Evolutionary conservation across 2,113 vertebrate species (phyloP).

Genomic region (Salvator merianae): DNA sequence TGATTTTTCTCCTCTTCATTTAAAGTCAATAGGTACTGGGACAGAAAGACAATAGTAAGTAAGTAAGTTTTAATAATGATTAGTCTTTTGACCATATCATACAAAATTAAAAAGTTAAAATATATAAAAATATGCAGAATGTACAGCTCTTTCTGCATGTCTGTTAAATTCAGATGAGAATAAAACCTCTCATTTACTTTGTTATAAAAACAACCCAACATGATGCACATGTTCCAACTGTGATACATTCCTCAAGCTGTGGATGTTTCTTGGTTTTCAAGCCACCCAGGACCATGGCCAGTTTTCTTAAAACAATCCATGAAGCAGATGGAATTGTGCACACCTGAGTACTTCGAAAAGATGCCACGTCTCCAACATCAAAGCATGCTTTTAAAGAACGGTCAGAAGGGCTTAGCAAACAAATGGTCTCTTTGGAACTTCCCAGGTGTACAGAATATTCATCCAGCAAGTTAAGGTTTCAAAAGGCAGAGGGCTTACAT

Average conservation of each 20-base stretch:
- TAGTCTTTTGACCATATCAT: too few relatives aligned
- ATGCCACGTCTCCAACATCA: constrained; percentile 36
- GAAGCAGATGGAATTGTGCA: neutral
- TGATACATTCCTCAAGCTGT: neutral
- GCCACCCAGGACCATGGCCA: neutral
- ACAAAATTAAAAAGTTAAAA: too few relatives aligned
- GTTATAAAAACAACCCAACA: neutral
- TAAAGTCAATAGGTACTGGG: too few relatives aligned
- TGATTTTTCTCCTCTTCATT: too few relatives aligned
- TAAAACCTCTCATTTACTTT: neutral
- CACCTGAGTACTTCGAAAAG: constrained; percentile 15
- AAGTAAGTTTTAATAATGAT: too few relatives aligned
- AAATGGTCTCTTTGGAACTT: neutral
- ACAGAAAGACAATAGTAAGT: neutral
- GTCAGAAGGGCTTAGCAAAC: constrained; percentile 9
- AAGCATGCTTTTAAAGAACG: constrained; percentile 32
- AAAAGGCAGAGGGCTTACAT: neutral
- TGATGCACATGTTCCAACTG: neutral
- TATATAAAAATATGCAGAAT: neutral
- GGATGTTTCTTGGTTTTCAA: neutral
- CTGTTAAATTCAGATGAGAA: neutral
- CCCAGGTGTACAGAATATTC: constrained; percentile 6
- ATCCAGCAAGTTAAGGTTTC: constrained; percentile 42
- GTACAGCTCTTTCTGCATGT: neutral
- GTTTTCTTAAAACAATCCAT: neutral